Evolutionary conservation across 2,113 vertebrate genomes (phyloP).

Genomic region (Channa argus): DNA sequence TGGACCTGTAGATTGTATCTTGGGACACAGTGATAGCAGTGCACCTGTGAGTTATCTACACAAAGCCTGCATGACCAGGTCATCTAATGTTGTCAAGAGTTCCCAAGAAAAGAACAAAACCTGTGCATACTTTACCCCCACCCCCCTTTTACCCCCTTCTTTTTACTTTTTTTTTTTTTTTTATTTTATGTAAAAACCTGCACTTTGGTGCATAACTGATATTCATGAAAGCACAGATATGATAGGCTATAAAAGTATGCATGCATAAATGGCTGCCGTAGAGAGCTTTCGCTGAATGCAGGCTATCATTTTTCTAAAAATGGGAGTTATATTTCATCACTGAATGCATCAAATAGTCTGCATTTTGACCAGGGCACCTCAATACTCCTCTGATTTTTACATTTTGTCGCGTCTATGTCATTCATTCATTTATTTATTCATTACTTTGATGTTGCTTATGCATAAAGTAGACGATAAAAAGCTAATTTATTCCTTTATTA

Average conservation of each 20-base stretch:
- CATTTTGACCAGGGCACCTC: conserved; percentile 27
- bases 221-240: conserved; percentile 47
- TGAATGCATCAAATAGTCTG: conserved; percentile 31
- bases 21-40: conserved; percentile 39
- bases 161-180: not conserved
- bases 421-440: conserved; percentile 23
- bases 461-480: not conserved
- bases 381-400: conserved; percentile 8
- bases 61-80: conserved; percentile 7
- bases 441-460: conserved; percentile 6
- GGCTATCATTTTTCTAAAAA: conserved; percentile 45
- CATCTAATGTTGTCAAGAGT: conserved; percentile 3
- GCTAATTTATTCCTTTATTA: not conserved
- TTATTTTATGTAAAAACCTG: conserved; percentile 26
- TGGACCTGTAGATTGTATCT: conserved; percentile 55
- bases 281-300: conserved; percentile 40
- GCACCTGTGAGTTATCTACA: conserved; percentile 55
- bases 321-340: conserved; percentile 43
- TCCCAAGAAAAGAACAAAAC: not conserved
- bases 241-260: conserved; percentile 46
- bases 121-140: not conserved
- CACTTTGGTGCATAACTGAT: conserved; percentile 35
- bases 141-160: not conserved
- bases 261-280: conserved; percentile 49
- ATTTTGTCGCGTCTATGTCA: conserved; percentile 1